phyloP scores from a whole-genome alignment of 2,888 invertebrate species.

The Cynaeus angustus region DNA sequence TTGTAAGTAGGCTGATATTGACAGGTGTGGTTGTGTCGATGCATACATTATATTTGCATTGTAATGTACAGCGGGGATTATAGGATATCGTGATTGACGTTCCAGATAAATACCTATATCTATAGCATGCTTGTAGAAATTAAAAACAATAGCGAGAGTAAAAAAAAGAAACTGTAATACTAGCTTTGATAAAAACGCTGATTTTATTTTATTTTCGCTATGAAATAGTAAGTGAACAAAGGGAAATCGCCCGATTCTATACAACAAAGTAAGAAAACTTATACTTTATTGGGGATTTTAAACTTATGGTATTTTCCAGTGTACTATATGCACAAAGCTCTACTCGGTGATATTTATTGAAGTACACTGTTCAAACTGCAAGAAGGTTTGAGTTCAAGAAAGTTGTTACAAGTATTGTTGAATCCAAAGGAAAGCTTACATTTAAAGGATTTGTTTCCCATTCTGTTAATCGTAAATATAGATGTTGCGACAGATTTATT shows the following conservation, averaged over 20 bases:
- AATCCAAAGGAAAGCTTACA: neutral
- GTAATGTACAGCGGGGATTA: slow-evolving; percentile 2
- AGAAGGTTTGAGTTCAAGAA: slow-evolving; percentile 2
- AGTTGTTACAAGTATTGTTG: slow-evolving; percentile 1
- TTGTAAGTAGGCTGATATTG: slow-evolving; percentile 79
- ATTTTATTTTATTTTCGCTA: neutral
- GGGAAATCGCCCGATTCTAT: neutral
- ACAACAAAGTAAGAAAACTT: neutral
- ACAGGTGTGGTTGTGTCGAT: slow-evolving; percentile 27
- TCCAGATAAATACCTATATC: neutral
- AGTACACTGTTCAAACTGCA: slow-evolving; percentile 1
- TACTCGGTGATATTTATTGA: neutral
- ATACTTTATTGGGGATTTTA: neutral
- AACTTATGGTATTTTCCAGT: neutral
- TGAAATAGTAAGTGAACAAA: neutral
- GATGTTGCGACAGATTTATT: no score
- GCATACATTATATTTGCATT: slow-evolving; percentile 24
- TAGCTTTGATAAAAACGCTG: neutral
- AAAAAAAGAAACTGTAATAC: no score
- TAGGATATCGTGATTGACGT: neutral
- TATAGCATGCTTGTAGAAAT: neutral
- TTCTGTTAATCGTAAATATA: neutral
- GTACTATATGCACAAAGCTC: neutral
- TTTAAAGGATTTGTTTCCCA: neutral
- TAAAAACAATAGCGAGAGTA: neutral